A percentile compares a stretch with the other conserved stretches of the same genome.
Evolutionary conservation across 2,113 vertebrate species (phyloP).

Genomic region (Microcebus jonahi): DNA sequence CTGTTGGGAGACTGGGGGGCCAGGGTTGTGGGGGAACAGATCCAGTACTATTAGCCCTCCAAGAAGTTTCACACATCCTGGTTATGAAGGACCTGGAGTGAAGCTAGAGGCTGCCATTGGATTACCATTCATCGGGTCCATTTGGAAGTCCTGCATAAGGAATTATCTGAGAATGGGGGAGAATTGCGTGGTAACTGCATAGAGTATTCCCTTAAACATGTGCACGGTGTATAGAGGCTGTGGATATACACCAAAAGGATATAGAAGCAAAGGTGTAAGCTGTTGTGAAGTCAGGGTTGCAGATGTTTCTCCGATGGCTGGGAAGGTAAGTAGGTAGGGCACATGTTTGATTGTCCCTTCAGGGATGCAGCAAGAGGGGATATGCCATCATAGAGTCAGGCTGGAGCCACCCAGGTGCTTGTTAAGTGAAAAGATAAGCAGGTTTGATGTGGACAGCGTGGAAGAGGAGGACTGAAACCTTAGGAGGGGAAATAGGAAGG

Average conservation of each 20-base stretch:
- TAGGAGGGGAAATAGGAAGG: background rate
- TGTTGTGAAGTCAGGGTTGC: background rate
- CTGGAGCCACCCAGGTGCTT: background rate
- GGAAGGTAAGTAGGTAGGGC: background rate
- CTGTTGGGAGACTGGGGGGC: background rate
- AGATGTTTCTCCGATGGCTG: background rate
- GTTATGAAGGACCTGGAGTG: background rate
- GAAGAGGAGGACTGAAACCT: background rate
- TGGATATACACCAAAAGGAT: background rate
- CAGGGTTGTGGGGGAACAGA: background rate
- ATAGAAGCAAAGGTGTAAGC: background rate
- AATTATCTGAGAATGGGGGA: background rate
- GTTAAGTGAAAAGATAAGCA: background rate
- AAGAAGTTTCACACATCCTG: background rate
- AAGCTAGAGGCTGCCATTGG: background rate
- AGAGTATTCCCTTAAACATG: background rate
- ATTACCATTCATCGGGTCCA: background rate
- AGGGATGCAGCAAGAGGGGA: background rate
- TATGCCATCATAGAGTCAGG: background rate
- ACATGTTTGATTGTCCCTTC: background rate
- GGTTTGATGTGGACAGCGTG: background rate
- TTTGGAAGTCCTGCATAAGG: background rate
- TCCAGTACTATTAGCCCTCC: background rate
- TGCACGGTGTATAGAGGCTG: rapidly evolving
- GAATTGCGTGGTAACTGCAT: background rate